A percentile compares a stretch with the other conserved stretches of the same genome.
Conservation (phyloP, 2,113 vertebrate species). For the Excalfactoria chinensis region DNA sequence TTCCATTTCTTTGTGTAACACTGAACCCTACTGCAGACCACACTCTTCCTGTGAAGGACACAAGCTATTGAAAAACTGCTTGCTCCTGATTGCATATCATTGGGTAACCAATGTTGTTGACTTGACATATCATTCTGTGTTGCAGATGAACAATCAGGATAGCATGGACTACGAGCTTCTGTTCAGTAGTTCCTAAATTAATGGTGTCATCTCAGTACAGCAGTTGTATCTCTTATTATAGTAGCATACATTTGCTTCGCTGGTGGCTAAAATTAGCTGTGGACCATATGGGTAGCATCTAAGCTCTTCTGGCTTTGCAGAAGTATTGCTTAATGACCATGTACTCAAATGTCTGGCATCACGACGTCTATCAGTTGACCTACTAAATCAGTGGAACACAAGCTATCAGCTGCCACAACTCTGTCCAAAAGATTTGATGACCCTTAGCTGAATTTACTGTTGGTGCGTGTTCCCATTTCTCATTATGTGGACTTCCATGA, state of each 20-base stretch:
- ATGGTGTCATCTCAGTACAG: background rate
- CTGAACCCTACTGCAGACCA: accelerated
- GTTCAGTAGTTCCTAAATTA: background rate
- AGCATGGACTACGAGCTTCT: background rate
- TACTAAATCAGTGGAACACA: constrained; percentile 33
- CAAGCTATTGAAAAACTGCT: background rate
- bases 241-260: background rate
- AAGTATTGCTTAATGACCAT: constrained; percentile 25
- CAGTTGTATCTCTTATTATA: constrained; percentile 13
- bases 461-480: background rate
- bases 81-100: background rate
- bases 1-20: background rate
- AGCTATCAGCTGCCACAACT: constrained; percentile 1
- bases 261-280: constrained; percentile 44
- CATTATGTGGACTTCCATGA: background rate
- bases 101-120: background rate
- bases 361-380: constrained; percentile 26
- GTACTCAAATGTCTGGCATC: constrained; percentile 6
- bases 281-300: constrained; percentile 35
- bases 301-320: constrained; percentile 44
- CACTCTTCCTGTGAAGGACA: background rate
- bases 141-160: background rate
- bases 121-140: background rate
- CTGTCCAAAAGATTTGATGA: background rate
- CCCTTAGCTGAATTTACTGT: background rate